Base-by-base conservation (phyloP, 1,140 invertebrate species). In the Trialeurodes vaporariorum region DNA sequence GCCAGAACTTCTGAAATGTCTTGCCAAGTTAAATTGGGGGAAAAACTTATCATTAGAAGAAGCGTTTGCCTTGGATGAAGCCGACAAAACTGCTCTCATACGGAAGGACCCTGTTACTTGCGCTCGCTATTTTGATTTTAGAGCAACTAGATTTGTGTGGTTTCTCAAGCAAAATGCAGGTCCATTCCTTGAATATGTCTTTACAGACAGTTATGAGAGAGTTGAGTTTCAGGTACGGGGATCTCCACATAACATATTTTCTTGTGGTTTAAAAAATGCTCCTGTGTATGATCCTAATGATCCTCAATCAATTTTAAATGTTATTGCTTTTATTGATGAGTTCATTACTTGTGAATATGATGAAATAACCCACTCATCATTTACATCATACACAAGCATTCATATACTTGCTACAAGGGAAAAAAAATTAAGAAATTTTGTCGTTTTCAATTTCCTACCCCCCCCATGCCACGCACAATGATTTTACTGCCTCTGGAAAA, bases 151-250 rank as follows among this genome's bases (percentile, higher is more conserved):
- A 24, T 40, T 68, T 21, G 59, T 68, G 34, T 59, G 59, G n/a
- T 59, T 68, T 27, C 34, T 68, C n/a, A 17, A 26, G 24, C 40
- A 59, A 27, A 65, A 65, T 25, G 21, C 21, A 13, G 61, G 62
- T 34, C 70, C 75, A 23, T 78, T 78, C 67, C 66, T 69, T n/a
- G 73, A 76, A 69, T 75, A 75, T 71, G 34, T 63, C 24, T 68
- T 78, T 40, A 5, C 72, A 0, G 22, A 78, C 68, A 79, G 76
- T 66, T 79, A 75, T 63, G 73, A 72, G 73, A 65, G 75, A 72
- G 77, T 78, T 71, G 79, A 78, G 75, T 82, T 79, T 74, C 77
- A 79, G 73, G 76, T 79, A 73, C 72, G 74, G 68, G 81, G 76
- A 23, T 75, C 71, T 70, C 77, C 71, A 64, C 75, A 74, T 68